phyloP scores from a whole-genome alignment of 2,113 vertebrate species.

The Rhinolophus ferrumequinum region DNA sequence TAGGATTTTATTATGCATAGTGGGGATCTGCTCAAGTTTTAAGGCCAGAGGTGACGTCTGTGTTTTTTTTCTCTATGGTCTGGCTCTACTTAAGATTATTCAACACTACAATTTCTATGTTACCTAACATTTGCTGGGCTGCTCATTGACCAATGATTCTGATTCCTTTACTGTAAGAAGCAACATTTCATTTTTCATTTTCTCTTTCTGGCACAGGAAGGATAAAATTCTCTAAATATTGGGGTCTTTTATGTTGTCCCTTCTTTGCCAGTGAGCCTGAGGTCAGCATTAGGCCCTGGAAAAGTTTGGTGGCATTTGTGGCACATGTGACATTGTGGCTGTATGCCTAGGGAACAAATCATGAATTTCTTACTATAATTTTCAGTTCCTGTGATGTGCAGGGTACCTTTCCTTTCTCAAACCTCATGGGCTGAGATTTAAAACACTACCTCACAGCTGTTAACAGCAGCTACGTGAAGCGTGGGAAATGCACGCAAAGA shows the following conservation, averaged over 20 bases:
- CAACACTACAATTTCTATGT: neutral
- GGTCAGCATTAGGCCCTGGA: neutral
- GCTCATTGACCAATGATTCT: neutral
- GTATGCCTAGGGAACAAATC: conserved; percentile 1
- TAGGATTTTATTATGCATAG: neutral
- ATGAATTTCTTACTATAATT: neutral
- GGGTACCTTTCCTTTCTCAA: conserved; percentile 17
- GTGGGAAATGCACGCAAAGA: neutral
- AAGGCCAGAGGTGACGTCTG: neutral
- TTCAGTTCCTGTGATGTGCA: neutral
- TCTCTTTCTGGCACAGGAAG: neutral
- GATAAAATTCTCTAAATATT: neutral
- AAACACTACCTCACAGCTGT: neutral
- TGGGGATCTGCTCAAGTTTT: neutral
- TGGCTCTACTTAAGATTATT: neutral
- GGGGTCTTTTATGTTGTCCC: neutral
- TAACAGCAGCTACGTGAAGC: neutral
- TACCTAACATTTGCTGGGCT: neutral
- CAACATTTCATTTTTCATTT: neutral
- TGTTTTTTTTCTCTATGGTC: neutral
- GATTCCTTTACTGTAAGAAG: neutral
- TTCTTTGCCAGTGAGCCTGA: neutral
- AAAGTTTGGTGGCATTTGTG: neutral
- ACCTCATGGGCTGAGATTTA: neutral
- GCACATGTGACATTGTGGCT: neutral